phyloP scores from a whole-genome alignment of 1,140 invertebrate genomes.

The Drosophila mauritiana region DNA sequence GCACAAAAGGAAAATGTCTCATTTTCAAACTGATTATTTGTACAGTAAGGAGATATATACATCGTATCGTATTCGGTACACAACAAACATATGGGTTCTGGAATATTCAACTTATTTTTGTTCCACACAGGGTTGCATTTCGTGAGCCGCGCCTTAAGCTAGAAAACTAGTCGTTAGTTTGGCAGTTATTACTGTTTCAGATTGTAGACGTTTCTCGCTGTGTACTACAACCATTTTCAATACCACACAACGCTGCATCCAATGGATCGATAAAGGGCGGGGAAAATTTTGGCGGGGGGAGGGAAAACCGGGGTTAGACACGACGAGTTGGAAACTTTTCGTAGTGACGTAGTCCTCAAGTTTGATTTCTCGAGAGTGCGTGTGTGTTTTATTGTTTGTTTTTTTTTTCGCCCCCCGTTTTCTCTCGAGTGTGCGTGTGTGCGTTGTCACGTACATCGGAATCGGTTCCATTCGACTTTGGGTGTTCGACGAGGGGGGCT shows the following conservation, averaged over 20 bases:
- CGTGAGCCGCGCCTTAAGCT: not conserved
- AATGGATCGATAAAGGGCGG: conserved; percentile 2
- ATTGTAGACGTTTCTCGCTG: not conserved
- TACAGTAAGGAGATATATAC: not conserved
- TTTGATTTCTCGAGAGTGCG: conserved; percentile 4
- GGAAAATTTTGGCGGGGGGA: not conserved
- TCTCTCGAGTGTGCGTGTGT: not conserved
- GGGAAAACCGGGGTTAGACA: too few relatives aligned
- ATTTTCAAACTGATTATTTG: not conserved
- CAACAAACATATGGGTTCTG: too few relatives aligned
- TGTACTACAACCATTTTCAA: not conserved
- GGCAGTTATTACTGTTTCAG: not conserved
- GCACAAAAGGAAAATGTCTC: not conserved
- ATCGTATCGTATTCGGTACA: not conserved
- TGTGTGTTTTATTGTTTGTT: not conserved
- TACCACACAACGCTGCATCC: not conserved
- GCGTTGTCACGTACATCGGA: conserved; percentile 8
- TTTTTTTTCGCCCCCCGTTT: not conserved
- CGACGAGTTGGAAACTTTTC: conserved; percentile 11
- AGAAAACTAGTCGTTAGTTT: not conserved
- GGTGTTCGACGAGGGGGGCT: not conserved
- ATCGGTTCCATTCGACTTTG: conserved; percentile 2
- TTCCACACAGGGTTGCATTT: not conserved
- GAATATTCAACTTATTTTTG: not conserved
- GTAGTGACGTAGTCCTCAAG: conserved; percentile 13